phyloP scores from a whole-genome alignment of 2,888 invertebrate genomes.

The Meteorus colon region DNA sequence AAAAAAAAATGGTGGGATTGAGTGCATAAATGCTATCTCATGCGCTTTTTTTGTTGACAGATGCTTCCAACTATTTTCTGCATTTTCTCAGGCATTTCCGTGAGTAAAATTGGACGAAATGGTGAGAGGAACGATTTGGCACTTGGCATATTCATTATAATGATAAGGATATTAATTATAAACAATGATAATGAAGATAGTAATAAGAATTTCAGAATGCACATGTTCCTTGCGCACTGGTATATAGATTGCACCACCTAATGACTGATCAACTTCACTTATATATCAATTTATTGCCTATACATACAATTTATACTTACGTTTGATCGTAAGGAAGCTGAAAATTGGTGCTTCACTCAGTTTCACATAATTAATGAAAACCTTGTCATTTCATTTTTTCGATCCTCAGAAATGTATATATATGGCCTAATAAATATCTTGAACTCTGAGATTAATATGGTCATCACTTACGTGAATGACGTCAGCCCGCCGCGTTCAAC shows the following conservation, averaged over 20 bases:
- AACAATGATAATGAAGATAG: background rate
- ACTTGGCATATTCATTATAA: too few relatives aligned
- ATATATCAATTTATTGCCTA: background rate
- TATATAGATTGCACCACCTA: background rate
- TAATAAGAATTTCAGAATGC: background rate
- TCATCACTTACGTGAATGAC: too few relatives aligned
- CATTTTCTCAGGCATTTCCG: background rate
- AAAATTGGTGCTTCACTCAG: constrained; percentile 10
- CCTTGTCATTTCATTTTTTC: background rate
- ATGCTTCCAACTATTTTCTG: background rate
- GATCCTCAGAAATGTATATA: too few relatives aligned
- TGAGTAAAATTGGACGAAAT: background rate
- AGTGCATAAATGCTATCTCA: background rate
- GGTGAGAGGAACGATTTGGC: background rate
- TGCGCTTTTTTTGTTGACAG: background rate
- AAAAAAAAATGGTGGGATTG: background rate
- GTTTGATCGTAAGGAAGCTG: constrained; percentile 7
- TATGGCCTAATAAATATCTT: too few relatives aligned
- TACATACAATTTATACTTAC: background rate
- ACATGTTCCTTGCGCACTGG: constrained; percentile 15
- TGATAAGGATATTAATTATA: background rate
- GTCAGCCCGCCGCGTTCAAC: too few relatives aligned
- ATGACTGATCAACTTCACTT: background rate
- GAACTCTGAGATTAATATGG: too few relatives aligned
- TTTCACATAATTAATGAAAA: background rate